Percentiles rank a stretch among this genome's conserved stretches.
Conservation (phyloP, 2,113 vertebrate genomes). For the Brienomyrus brachyistius region DNA sequence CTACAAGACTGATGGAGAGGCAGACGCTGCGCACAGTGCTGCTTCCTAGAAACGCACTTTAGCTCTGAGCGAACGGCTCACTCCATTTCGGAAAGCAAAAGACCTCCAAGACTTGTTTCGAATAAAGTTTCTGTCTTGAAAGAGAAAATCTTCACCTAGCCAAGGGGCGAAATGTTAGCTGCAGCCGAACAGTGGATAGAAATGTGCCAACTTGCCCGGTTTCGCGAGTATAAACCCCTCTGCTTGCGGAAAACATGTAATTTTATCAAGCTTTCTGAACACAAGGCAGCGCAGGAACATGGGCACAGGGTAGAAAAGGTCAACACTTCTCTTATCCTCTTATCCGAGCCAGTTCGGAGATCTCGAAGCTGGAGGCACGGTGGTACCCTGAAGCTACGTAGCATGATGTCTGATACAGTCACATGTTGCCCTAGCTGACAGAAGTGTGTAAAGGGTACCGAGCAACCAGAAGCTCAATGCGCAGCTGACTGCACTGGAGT, state of each 20-base stretch:
- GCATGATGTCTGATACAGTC: neutral
- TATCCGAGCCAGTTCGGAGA: neutral
- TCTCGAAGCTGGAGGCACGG: neutral
- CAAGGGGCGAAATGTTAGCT: constrained; percentile 35
- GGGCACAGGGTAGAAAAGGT: neutral
- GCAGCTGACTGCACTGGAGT: neutral
- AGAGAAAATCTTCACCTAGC: constrained; percentile 26
- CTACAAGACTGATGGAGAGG: constrained; percentile 1
- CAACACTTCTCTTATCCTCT: neutral
- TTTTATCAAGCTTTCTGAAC: neutral
- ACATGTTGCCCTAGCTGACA: neutral
- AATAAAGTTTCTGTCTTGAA: constrained; percentile 36
- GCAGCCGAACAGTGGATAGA: neutral
- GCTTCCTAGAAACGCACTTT: neutral
- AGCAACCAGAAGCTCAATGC: neutral
- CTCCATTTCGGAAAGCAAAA: constrained; percentile 15
- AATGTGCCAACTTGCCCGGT: neutral
- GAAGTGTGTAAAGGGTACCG: neutral
- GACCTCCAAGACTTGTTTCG: constrained; percentile 38
- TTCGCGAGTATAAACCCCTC: neutral
- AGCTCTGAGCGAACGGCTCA: neutral
- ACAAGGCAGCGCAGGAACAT: neutral
- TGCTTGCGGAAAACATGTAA: neutral
- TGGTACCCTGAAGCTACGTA: neutral
- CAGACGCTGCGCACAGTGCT: neutral